Percentiles rank a stretch among this genome's conserved stretches.
Evolutionary conservation across 2,888 invertebrate genomes (phyloP).

Genomic region (Clepsis dumicolana): DNA sequence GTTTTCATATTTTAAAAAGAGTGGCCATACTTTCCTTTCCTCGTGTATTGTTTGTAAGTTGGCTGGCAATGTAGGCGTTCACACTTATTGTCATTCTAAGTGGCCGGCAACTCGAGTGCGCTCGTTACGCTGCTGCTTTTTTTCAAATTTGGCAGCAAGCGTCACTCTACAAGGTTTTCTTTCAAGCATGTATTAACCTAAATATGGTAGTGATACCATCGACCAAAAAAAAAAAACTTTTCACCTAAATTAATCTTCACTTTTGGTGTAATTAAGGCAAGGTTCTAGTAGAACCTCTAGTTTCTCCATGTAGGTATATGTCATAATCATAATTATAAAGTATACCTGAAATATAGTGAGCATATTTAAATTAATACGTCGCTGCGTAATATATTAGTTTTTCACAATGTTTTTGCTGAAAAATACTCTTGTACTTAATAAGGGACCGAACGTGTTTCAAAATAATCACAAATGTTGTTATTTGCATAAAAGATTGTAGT

Average conservation of each 20-base stretch:
- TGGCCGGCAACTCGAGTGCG: slow-evolving; percentile 27
- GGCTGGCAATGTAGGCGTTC: slow-evolving; percentile 27
- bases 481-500: too few relatives aligned
- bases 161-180: slow-evolving; percentile 3
- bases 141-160: slow-evolving; percentile 12
- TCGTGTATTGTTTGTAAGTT: slow-evolving; percentile 41
- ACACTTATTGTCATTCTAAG: slow-evolving; percentile 49
- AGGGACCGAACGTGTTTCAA: background rate
- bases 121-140: slow-evolving; percentile 35
- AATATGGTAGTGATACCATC: background rate
- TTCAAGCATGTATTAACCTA: background rate
- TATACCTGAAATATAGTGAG: too few relatives aligned
- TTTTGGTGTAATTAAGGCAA: too few relatives aligned
- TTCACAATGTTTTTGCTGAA: background rate
- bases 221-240: background rate
- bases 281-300: too few relatives aligned
- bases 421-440: too few relatives aligned
- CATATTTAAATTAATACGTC: too few relatives aligned
- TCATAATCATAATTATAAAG: too few relatives aligned
- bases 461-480: too few relatives aligned
- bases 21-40: slow-evolving; percentile 56
- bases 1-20: slow-evolving; percentile 49
- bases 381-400: background rate
- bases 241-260: too few relatives aligned
- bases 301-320: too few relatives aligned